Evolutionary conservation across 92 coral and sea anemone genomes (phyloP).

Genomic region (Anthopleura xanthogrammica): DNA sequence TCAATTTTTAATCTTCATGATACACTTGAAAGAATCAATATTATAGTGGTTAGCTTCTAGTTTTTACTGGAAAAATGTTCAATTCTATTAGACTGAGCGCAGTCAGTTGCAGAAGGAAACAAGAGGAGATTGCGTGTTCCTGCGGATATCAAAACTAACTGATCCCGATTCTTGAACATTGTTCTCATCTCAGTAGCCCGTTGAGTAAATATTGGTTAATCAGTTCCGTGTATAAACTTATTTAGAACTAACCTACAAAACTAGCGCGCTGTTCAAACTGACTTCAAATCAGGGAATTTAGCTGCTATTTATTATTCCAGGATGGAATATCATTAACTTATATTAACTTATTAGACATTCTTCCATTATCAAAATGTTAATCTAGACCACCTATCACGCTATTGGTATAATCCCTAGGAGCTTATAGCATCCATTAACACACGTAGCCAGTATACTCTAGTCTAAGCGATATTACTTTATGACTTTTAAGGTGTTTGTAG

Average conservation of each 20-base stretch:
- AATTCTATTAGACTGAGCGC: not conserved
- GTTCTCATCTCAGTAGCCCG: too few relatives aligned
- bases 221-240: not conserved
- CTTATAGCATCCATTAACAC: not conserved
- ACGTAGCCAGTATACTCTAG: too few relatives aligned
- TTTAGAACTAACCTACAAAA: not conserved
- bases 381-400: constrained; percentile 1
- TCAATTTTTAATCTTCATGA: too few relatives aligned
- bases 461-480: too few relatives aligned
- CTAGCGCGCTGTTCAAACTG: not conserved
- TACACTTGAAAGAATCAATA: too few relatives aligned
- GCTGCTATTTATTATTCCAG: not conserved
- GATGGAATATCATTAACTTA: not conserved
- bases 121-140: not conserved
- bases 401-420: not conserved
- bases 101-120: not conserved
- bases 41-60: too few relatives aligned
- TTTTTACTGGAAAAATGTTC: not conserved
- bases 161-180: not conserved
- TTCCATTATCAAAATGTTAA: not conserved
- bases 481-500: not conserved
- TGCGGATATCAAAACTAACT: not conserved
- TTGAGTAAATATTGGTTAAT: not conserved
- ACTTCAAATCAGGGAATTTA: not conserved
- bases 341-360: not conserved